Conservation (phyloP, 92 coral and sea anemone species). For the Anthopleura xanthogrammica region DNA sequence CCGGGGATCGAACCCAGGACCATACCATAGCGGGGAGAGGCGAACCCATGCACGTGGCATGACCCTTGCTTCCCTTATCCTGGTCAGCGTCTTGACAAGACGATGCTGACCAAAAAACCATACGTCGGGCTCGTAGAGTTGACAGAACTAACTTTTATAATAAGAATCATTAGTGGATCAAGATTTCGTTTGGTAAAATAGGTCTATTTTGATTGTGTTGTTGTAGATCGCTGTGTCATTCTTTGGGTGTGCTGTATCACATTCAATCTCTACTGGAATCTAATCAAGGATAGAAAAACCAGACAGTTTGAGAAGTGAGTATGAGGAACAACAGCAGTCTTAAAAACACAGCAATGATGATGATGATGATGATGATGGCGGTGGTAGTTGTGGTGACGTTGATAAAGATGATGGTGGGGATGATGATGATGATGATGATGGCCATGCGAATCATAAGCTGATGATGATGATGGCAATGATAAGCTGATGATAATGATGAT, state of each 20-base stretch:
- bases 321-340: neutral
- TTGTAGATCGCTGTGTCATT: constrained; percentile 64
- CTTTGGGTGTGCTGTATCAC: constrained; percentile 84
- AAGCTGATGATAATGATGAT: neutral
- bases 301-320: constrained; percentile 78
- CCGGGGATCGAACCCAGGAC: too few relatives aligned
- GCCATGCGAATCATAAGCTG: neutral
- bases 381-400: neutral
- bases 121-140: too few relatives aligned
- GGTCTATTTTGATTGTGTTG: neutral
- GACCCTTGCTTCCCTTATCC: too few relatives aligned
- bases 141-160: too few relatives aligned
- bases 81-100: too few relatives aligned
- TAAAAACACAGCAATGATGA: neutral
- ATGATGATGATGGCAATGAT: neutral
- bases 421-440: neutral
- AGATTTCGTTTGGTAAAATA: neutral
- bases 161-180: too few relatives aligned
- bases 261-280: constrained; percentile 76
- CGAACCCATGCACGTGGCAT: too few relatives aligned
- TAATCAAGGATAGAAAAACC: constrained; percentile 58
- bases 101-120: too few relatives aligned
- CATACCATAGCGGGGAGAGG: too few relatives aligned
- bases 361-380: neutral
- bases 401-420: neutral